Evolutionary conservation across 2,888 invertebrate genomes (phyloP), one percentile per base, ranked within the genome.

Genomic region (Chorisops tibialis): DNA sequence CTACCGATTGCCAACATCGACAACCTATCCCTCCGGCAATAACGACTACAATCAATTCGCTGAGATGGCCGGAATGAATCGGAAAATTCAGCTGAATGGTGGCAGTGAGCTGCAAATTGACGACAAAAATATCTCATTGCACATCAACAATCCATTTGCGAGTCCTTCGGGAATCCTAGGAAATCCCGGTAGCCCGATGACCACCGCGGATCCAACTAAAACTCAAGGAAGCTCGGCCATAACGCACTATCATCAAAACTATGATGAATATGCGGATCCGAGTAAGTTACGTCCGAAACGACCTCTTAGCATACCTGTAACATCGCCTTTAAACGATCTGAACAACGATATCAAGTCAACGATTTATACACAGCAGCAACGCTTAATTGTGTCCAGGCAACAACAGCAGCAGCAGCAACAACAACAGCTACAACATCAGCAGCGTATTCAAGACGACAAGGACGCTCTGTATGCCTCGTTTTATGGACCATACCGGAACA

Each of bases 301-400:
- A 59, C 86, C 87, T 39, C 85, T 84, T 74, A 86, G 86, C 70
- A 83, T 86, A 69, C 86, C 86, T 65, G 79, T 82, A 30, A 76
- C 63, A 11, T 63, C 59, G 19, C 63, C 63, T 50, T 54, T 66
- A 24, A 69, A 67, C 59, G 67, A 66, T 52, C 54, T 65, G 52
- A 65, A 68, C 62, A 67, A 66, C 63, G 68, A 67, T 58, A 63
- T 65, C 30, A 64, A 60, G 58, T 35, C 65, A 66, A 62, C 65
- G 51, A 63, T 63, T 50, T 63, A 65, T 41, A 48, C 56, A 48
- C 18, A 62, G 47, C 66, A 67, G 56, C 67, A 65, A 63, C 39
- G 58, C 35, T 35, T 50, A 50, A 24, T 58, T 41, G 56, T 30
- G 30, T 49, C 4, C 45, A 39, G 35, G 19, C 58, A 18, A 35